These are phyloP conservation scores for Hassar affinis DNA, from an alignment of 2,113 vertebrate species.

Conservation along the genomic window DNA sequence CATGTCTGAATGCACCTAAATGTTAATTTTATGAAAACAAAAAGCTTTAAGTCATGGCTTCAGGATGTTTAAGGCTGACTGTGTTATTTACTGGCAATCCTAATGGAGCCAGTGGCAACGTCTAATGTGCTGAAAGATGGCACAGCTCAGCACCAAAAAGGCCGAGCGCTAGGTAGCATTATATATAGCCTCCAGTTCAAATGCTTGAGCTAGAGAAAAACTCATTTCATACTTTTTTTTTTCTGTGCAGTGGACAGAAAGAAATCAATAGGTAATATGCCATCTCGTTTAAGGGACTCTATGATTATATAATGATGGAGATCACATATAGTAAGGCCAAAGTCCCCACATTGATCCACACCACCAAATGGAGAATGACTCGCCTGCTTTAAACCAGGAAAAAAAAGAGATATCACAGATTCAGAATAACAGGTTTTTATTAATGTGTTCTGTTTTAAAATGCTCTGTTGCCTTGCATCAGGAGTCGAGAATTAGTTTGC, in stretches of 20 bases:
- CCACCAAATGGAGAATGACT: constrained; percentile 40
- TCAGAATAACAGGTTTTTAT: constrained; percentile 16
- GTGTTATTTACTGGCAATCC: constrained; percentile 52
- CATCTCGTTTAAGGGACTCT: constrained; percentile 46
- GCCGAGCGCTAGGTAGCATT: constrained; percentile 1
- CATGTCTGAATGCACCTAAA: constrained; percentile 33
- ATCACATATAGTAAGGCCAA: constrained; percentile 34
- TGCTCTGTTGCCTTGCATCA: constrained; percentile 1
- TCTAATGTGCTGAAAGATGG: constrained; percentile 42
- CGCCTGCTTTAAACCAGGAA: constrained; percentile 30
- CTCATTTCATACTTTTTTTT: constrained; percentile 26
- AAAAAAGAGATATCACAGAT: constrained; percentile 29
- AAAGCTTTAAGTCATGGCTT: constrained; percentile 48
- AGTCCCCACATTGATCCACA: constrained; percentile 44
- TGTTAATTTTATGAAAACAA: constrained; percentile 48
- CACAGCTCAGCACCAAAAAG: constrained; percentile 22
- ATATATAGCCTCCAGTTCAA: constrained; percentile 41
- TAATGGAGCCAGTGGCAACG: constrained; percentile 36
- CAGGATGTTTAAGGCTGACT: constrained; percentile 41
- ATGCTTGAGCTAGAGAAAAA: constrained; percentile 22
- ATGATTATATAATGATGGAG: constrained; percentile 50
- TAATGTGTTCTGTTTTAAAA: neutral
- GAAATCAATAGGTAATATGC: constrained; percentile 54
- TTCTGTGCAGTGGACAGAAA: constrained; percentile 40
- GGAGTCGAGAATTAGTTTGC: neutral